These are phyloP conservation scores for Protodeltote pygarga DNA, from an alignment of 2,888 invertebrate genomes.

Conservation along the genomic window DNA sequence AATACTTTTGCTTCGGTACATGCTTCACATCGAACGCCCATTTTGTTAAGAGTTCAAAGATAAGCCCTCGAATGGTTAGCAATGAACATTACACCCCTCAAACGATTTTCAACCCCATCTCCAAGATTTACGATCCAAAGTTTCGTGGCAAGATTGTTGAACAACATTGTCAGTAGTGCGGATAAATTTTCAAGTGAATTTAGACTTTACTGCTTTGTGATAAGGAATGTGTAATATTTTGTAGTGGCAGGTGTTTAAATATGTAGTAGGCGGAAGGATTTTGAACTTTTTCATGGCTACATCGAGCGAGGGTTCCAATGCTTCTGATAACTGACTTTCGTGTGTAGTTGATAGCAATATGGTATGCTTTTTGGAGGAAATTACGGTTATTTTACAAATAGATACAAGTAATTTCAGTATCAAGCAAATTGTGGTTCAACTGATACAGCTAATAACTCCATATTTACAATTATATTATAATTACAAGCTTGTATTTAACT, in stretches of 20 bases:
- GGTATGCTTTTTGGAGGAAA: background rate
- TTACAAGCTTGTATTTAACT: too few relatives aligned
- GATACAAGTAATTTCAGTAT: too few relatives aligned
- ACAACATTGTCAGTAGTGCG: conserved; percentile 12
- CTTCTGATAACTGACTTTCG: conserved; percentile 34
- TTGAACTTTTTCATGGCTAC: conserved; percentile 44
- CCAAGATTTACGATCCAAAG: background rate
- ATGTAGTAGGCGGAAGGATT: conserved; percentile 45
- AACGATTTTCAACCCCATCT: conserved; percentile 3
- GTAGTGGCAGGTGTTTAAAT: background rate
- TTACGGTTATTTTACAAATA: too few relatives aligned
- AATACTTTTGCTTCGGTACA: conserved; percentile 35
- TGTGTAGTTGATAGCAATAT: conserved; percentile 26
- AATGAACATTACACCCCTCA: conserved; percentile 7
- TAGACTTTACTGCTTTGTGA: background rate
- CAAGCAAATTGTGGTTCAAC: too few relatives aligned
- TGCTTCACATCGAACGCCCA: conserved; percentile 34
- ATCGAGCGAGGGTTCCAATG: conserved; percentile 15
- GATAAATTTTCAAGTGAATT: conserved; percentile 8
- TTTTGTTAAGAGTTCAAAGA: conserved; percentile 51
- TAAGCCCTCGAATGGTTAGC: conserved; percentile 39
- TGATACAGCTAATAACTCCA: too few relatives aligned
- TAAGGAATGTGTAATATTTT: conserved; percentile 9
- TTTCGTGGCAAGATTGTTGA: background rate
- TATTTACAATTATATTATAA: too few relatives aligned